Conservation (phyloP, 37 sponge, comb jelly and placozoan genomes). For the Hormiphora californensis region DNA sequence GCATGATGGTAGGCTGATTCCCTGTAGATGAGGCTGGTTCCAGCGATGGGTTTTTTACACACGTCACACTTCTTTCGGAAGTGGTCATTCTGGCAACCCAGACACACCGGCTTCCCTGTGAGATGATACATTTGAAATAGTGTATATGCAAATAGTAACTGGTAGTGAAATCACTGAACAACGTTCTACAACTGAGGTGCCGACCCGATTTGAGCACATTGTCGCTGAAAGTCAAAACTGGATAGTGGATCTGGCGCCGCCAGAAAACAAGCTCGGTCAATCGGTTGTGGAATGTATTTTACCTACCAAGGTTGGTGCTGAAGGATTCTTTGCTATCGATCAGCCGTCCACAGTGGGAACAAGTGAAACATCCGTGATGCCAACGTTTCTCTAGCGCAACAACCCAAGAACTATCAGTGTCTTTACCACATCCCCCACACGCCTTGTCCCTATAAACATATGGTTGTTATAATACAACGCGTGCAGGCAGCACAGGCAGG, state of each 20-base stretch:
- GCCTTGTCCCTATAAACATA: neutral
- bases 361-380: slow-evolving; percentile 16
- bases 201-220: no score
- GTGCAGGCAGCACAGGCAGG: no score
- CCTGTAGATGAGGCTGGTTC: slow-evolving; percentile 5
- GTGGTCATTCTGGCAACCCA: slow-evolving; percentile 44
- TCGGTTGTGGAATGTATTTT: no score
- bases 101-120: slow-evolving; percentile 37
- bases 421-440: slow-evolving; percentile 25
- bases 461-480: no score
- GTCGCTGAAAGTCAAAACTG: no score
- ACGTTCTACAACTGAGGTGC: no score
- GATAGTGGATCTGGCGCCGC: no score
- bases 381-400: neutral
- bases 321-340: slow-evolving; percentile 9
- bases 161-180: no score
- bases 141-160: no score
- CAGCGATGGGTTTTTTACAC: neutral
- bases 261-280: no score
- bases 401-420: neutral
- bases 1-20: neutral
- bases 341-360: slow-evolving; percentile 20
- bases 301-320: no score
- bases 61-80: slow-evolving; percentile 9
- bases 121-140: no score